Evolutionary conservation across 1,140 invertebrate species (phyloP).

Genomic region (Diabrotica undecimpunctata): DNA sequence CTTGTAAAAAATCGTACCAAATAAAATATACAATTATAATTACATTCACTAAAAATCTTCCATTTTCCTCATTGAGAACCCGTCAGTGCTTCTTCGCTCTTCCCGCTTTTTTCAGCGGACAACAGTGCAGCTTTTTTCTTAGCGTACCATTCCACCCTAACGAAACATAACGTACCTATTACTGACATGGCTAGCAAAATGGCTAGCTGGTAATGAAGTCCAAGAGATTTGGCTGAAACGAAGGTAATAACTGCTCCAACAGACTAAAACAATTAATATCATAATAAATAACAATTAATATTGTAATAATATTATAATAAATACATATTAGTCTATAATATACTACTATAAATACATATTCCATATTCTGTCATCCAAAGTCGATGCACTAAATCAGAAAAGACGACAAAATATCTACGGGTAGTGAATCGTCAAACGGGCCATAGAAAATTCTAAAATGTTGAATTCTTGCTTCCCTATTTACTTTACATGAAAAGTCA

Average conservation of each 20-base stretch:
- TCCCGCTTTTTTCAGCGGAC: not conserved
- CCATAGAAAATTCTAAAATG: no score
- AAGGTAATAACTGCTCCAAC: slow-evolving; percentile 85
- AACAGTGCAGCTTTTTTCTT: slow-evolving; percentile 10
- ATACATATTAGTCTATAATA: no score
- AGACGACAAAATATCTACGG: no score
- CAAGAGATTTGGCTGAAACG: slow-evolving; percentile 76
- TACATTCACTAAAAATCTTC: not conserved
- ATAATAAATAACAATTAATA: no score
- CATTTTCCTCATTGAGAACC: not conserved
- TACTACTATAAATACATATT: no score
- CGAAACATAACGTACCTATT: slow-evolving; percentile 77
- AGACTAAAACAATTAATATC: slow-evolving; percentile 59
- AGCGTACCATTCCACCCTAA: slow-evolving; percentile 40
- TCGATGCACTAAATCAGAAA: no score
- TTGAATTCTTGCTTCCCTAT: no score
- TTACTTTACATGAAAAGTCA: no score
- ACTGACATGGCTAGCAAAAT: slow-evolving; percentile 72
- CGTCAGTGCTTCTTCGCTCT: not conserved
- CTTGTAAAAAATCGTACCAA: no score
- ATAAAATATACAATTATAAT: not conserved
- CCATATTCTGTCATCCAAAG: no score
- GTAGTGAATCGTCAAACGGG: no score
- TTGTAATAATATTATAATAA: no score
- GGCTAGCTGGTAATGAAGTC: slow-evolving; percentile 74